Percentiles rank a stretch among this genome's conserved stretches.
Evolutionary conservation across 2,113 vertebrate species (phyloP).

Genomic region (Datnioides undecimradiatus): DNA sequence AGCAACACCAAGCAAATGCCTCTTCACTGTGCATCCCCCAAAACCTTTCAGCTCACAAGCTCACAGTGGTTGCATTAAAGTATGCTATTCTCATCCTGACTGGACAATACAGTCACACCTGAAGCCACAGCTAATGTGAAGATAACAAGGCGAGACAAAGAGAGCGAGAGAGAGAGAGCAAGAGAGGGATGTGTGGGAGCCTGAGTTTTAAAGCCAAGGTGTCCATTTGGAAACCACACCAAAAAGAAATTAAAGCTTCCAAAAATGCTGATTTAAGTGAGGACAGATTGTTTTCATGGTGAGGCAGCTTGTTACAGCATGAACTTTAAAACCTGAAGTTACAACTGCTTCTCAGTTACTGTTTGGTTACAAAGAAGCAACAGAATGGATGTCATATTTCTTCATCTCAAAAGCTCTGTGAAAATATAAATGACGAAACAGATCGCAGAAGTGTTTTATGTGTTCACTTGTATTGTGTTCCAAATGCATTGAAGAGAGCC

Average conservation of each 20-base stretch:
- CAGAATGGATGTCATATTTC: background rate
- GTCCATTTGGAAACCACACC: constrained; percentile 33
- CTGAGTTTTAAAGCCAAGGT: constrained; percentile 22
- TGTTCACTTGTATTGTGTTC: background rate
- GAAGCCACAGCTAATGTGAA: background rate
- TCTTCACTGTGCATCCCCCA: background rate
- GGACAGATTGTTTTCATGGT: constrained; percentile 22
- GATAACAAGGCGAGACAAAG: constrained; percentile 14
- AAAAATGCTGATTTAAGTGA: constrained; percentile 12
- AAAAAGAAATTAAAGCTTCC: background rate
- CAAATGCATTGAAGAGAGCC: too few relatives aligned
- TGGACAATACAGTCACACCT: constrained; percentile 12
- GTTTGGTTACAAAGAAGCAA: background rate
- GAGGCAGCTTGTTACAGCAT: constrained; percentile 15
- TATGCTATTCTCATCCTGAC: constrained; percentile 10
- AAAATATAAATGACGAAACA: background rate
- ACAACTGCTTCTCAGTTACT: background rate
- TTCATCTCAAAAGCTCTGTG: background rate
- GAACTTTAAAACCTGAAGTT: background rate
- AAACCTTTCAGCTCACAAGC: constrained; percentile 17
- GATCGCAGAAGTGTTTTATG: too few relatives aligned
- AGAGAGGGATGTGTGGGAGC: constrained; percentile 43
- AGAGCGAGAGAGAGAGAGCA: too few relatives aligned
- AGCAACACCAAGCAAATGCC: constrained; percentile 4
- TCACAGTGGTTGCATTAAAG: constrained; percentile 13